A percentile compares a stretch with the other conserved stretches of the same genome.
Evolutionary conservation across 2,113 vertebrate species (phyloP).

Genomic region (Otis tarda): DNA sequence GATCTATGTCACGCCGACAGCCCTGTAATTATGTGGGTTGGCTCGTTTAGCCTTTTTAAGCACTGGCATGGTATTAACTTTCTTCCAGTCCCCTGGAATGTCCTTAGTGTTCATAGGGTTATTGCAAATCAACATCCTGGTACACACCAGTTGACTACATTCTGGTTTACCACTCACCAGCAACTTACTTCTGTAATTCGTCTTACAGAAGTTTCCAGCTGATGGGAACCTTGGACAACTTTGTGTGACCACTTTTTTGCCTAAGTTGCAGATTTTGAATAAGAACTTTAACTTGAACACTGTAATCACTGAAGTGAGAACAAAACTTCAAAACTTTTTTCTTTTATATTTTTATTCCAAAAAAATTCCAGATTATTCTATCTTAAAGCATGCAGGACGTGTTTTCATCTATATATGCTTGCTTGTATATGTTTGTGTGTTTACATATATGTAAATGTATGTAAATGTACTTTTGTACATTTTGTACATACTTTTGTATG

Average conservation of each 20-base stretch:
- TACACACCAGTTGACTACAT: not conserved
- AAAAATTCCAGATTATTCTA: not conserved
- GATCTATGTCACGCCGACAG: not conserved
- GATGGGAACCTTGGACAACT: not conserved
- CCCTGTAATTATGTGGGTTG: constrained; percentile 30
- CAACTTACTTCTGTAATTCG: not conserved
- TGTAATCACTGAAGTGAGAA: not conserved
- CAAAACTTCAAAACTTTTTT: not conserved
- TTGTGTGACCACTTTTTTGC: not conserved
- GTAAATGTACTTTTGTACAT: too few relatives aligned
- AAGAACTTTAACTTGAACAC: not conserved
- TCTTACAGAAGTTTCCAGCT: not conserved
- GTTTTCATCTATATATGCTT: not conserved
- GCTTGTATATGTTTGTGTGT: not conserved
- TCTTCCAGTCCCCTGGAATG: constrained; percentile 17
- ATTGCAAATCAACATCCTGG: not conserved
- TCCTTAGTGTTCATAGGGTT: not conserved
- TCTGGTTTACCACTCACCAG: not conserved
- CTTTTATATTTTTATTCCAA: not conserved
- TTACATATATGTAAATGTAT: not conserved
- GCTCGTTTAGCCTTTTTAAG: not conserved
- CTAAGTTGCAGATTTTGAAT: not conserved
- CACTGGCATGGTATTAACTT: not conserved
- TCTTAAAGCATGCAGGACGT: not conserved
- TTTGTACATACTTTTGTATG: too few relatives aligned